Base-by-base conservation (phyloP, 2,797 vertebrate genomes). In the Lepus oiostolus region DNA sequence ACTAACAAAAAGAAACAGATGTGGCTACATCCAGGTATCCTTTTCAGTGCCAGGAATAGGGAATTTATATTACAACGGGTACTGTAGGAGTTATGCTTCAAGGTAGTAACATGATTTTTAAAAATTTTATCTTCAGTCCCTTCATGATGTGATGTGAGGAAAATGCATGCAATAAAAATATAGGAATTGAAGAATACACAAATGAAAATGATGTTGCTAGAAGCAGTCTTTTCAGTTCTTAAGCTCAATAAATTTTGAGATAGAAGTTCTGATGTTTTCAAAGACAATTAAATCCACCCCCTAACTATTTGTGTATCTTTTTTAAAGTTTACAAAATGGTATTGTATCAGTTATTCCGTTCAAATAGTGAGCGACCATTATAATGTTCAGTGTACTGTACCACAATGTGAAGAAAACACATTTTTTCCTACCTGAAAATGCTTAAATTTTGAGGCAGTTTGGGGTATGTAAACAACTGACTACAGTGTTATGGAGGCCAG, bases 161-260 rank as follows among this genome's bases (percentile, higher is more conserved):
- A 92, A 77, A 90, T 22, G 2, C 12, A 32, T n/a, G 26, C 22
- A 54, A 17, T 81, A 58, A 62, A 75, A 88, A 93, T 12, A 58
- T 24, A 52, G 0, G 14, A 52, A 11, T 30, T 38, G 24, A 76
- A 90, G 76, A 42, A 83, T 52, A 4, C 21, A 11, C 3, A 71
- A 58, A 30, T 21, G 63, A 2, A 30, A 68, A 88, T 38, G 50
- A 79, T 12, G 17, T 60, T 50, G 4, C 11, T 38, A 30, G 52
- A 92, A 80, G 26, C 70, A 42, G 16, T 71, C 7, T 21, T 74
- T 1, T 72, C 17, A 7, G 12, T 35, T 68, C 50, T 35, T 24
- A 65, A 30, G 58, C 83, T n/a, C 2, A 70, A 5, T 52, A 71
- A 80, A 75, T 60, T 95, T 83, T 95, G 22, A 84, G 47, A 70